Evolutionary conservation across 2,888 invertebrate species (phyloP).

Genomic region (Nomada lathburiana): DNA sequence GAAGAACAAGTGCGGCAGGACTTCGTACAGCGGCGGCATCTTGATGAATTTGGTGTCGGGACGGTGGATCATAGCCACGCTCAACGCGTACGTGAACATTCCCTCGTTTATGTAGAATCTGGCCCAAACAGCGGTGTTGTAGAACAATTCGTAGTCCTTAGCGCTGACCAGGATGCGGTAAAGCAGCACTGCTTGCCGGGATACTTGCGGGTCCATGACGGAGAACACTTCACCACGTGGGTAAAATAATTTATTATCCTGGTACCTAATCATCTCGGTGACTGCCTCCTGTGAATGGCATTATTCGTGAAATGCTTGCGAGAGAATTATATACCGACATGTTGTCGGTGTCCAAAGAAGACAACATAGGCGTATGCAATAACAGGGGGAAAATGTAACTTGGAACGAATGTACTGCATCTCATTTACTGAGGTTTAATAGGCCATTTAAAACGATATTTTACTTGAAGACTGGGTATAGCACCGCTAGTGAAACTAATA

Average conservation of each 20-base stretch:
- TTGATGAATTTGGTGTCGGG: constrained; percentile 86
- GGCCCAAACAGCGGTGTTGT: constrained; percentile 86
- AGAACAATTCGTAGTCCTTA: constrained; percentile 87
- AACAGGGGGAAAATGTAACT: no score
- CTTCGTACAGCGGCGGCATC: constrained; percentile 89
- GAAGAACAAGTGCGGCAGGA: constrained; percentile 88
- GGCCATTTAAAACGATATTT: no score
- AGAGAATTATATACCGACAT: background rate
- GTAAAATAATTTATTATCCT: constrained; percentile 78
- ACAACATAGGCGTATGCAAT: no score
- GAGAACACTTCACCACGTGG: constrained; percentile 80
- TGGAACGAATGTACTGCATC: no score
- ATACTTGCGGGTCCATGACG: constrained; percentile 79
- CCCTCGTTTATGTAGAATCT: constrained; percentile 87
- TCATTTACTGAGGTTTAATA: no score
- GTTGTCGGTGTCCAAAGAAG: background rate
- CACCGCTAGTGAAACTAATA: no score
- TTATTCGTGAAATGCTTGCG: background rate
- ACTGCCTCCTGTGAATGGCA: constrained; percentile 80
- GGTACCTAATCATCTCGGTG: constrained; percentile 84
- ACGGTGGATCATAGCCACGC: constrained; percentile 87
- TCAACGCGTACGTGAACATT: constrained; percentile 87
- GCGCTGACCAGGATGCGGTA: constrained; percentile 87
- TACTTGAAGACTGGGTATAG: no score
- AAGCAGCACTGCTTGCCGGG: constrained; percentile 85